Conservation (phyloP, 1,140 invertebrate genomes). For the Amphibalanus amphitrite region DNA sequence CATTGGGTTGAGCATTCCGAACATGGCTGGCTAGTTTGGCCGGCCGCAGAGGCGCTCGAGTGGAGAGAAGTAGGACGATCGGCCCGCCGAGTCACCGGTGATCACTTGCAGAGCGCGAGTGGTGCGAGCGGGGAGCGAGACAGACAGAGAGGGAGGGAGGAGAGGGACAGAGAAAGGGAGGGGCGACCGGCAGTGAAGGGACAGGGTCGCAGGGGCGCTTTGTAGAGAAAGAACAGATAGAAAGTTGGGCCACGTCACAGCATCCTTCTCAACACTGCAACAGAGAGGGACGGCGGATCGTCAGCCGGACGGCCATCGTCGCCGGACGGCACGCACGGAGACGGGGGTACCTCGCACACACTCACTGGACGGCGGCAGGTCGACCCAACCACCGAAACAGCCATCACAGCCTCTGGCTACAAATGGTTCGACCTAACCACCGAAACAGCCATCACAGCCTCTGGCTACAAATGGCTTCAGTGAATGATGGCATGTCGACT, state of each 20-base stretch:
- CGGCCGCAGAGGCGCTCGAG: conserved; percentile 4
- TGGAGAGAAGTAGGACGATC: neutral
- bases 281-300: neutral
- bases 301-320: too few relatives aligned
- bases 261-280: conserved; percentile 1
- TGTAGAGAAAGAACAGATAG: conserved; percentile 6
- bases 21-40: conserved; percentile 12
- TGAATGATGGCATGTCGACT: too few relatives aligned
- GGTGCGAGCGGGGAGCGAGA: conserved; percentile 6
- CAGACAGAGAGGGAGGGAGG: conserved; percentile 9
- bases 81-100: conserved; percentile 8
- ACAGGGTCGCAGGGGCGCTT: conserved; percentile 6
- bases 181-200: neutral
- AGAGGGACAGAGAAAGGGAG: conserved; percentile 6
- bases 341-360: too few relatives aligned
- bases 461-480: too few relatives aligned
- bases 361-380: too few relatives aligned
- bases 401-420: too few relatives aligned
- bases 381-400: too few relatives aligned
- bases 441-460: too few relatives aligned
- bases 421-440: too few relatives aligned
- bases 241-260: neutral
- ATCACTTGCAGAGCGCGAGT: conserved; percentile 6
- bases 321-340: too few relatives aligned
- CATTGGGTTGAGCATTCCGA: conserved; percentile 19